These are phyloP conservation scores for Glandiceps talaboti DNA, from an alignment of 53 echinoderm and acorn worm genomes.

Conservation along the genomic window DNA sequence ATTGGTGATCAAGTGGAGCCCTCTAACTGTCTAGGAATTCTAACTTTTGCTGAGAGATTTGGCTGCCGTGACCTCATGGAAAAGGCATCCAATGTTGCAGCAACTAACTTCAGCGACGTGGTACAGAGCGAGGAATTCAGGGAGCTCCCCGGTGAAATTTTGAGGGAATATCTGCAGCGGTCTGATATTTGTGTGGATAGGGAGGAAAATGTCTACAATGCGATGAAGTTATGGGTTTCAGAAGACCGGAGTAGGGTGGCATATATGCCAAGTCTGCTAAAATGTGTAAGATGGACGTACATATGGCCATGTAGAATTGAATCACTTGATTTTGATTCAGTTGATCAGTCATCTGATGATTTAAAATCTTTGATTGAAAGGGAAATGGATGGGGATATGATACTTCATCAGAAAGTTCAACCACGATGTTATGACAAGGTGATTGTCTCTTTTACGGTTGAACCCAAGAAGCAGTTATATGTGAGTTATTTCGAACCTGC, in stretches of 20 bases:
- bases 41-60: slow-evolving; percentile 39
- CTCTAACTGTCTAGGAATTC: slow-evolving; percentile 67
- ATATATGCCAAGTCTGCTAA: background rate
- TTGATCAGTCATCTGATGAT: background rate
- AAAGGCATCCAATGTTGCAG: slow-evolving; percentile 29
- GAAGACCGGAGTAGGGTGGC: background rate
- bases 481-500: background rate
- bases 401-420: background rate
- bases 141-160: slow-evolving; percentile 26
- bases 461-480: background rate
- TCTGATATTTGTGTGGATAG: slow-evolving; percentile 34
- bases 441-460: background rate
- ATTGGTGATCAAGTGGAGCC: slow-evolving; percentile 49
- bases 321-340: background rate
- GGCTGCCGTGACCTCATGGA: slow-evolving; percentile 28
- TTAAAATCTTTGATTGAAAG: no score
- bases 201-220: slow-evolving; percentile 40
- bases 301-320: background rate
- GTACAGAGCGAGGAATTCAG: slow-evolving; percentile 47
- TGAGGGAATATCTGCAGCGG: slow-evolving; percentile 44
- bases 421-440: background rate
- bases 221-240: slow-evolving; percentile 26
- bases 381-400: background rate
- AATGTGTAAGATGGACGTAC: background rate
- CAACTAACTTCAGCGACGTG: slow-evolving; percentile 36